Base-by-base conservation (phyloP, 2,888 invertebrate genomes). In the Phyto melanocephala region DNA sequence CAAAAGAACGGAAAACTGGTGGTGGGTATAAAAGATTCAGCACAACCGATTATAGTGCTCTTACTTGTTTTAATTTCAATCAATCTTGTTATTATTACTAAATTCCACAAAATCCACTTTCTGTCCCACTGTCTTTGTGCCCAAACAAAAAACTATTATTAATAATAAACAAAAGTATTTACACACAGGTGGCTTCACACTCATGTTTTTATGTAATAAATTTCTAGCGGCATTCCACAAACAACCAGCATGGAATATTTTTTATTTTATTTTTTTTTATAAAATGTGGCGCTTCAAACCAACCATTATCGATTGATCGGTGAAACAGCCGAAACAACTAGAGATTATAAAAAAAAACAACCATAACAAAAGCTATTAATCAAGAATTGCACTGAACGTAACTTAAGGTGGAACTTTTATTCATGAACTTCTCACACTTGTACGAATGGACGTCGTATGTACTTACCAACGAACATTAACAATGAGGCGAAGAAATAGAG, bases 141-240 rank as follows among this genome's bases (percentile, higher is more conserved):
- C 28, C 42, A 50, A 65, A 47, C 24, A n/a, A 20, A 20, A 35
- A 58, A 71, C 6, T 5, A 28, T 5, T 28, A 28, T 5, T 28
- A 28, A 28, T 28, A 28, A 28, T 28, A 63, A 56, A 28, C 50
- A 68, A 33, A 45, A 33, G n/a, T n/a, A n/a, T n/a, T n/a, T 45
- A 65, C 56, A 78, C 74, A 82, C 78, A 82, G 81, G 81, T 82
- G 81, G 74, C 78, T 78, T 82, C 70, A 75, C 81, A 78, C 81
- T 82, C 58, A 40, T 67, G 67, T 72, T 68, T 35, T 45, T 65
- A 50, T 54, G 74, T 63, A 75, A 74, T 54, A 78, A 77, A 78
- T 82, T 82, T 82, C 78, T 82, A 74, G 81, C 81, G 78, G 81
- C 81, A 75, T 78, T 82, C 63, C 70, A 74, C 45, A 74, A 78